phyloP scores from a whole-genome alignment of 2,888 invertebrate species.

The Pachliopta kotzebuea region DNA sequence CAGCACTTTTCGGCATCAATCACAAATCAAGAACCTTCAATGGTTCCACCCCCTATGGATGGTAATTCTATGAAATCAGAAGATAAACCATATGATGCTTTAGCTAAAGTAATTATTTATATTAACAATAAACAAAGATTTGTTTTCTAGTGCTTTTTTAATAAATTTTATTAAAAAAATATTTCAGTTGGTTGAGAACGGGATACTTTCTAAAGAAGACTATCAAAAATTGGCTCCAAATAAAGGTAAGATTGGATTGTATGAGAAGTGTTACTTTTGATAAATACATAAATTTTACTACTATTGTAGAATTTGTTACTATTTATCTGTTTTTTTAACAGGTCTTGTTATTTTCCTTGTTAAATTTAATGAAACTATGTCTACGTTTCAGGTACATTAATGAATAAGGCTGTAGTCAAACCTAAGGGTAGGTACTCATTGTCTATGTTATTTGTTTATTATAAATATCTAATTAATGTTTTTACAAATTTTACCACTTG shows the following conservation, averaged over 20 bases:
- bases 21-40: slow-evolving; percentile 36
- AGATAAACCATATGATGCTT: slow-evolving; percentile 56
- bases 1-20: slow-evolving; percentile 45
- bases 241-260: slow-evolving; percentile 51
- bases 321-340: neutral
- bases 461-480: neutral
- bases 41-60: slow-evolving; percentile 45
- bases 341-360: neutral
- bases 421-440: slow-evolving; percentile 56
- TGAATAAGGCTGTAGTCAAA: slow-evolving; percentile 44
- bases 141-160: slow-evolving; percentile 8
- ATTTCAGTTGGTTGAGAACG: slow-evolving; percentile 75
- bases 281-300: neutral
- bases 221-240: slow-evolving; percentile 70
- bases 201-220: slow-evolving; percentile 70
- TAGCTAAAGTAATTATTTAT: slow-evolving; percentile 66
- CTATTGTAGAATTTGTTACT: neutral
- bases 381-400: slow-evolving; percentile 53
- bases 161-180: slow-evolving; percentile 35
- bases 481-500: neutral
- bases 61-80: slow-evolving; percentile 36
- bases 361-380: slow-evolving; percentile 7
- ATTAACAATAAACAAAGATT: slow-evolving; percentile 22
- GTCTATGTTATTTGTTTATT: neutral
- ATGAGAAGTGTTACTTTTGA: no score